phyloP scores from a whole-genome alignment of 2,888 invertebrate species.

The Dolichomitus sp. region DNA sequence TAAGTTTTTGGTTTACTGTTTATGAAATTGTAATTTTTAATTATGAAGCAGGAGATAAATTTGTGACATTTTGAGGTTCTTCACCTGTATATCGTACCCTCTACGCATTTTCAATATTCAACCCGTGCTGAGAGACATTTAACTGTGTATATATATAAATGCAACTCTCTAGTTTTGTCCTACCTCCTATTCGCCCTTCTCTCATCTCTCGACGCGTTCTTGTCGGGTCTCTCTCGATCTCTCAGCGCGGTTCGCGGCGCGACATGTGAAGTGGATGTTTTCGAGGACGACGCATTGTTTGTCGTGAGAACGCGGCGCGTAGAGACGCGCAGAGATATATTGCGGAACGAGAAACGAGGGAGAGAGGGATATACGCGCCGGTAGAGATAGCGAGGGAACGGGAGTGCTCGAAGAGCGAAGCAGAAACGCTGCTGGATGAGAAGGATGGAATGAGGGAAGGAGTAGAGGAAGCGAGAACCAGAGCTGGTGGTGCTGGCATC shows the following conservation, averaged over 20 bases:
- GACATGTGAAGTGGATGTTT: slow-evolving; percentile 81
- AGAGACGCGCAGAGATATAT: slow-evolving; percentile 78
- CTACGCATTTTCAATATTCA: background rate
- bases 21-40: background rate
- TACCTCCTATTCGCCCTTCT: slow-evolving; percentile 48
- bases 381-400: slow-evolving; percentile 58
- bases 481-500: slow-evolving; percentile 75
- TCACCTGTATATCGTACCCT: background rate
- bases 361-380: slow-evolving; percentile 33
- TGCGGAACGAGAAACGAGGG: slow-evolving; percentile 69
- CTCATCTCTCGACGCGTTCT: slow-evolving; percentile 51
- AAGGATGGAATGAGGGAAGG: slow-evolving; percentile 39
- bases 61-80: background rate
- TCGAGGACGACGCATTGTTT: slow-evolving; percentile 82
- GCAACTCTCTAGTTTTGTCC: slow-evolving; percentile 13
- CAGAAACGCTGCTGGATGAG: slow-evolving; percentile 52
- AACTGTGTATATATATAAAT: slow-evolving; percentile 22
- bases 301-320: slow-evolving; percentile 79
- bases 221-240: slow-evolving; percentile 63
- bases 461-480: slow-evolving; percentile 60
- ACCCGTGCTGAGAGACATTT: background rate
- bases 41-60: background rate
- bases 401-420: slow-evolving; percentile 54
- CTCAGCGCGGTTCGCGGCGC: slow-evolving; percentile 66
- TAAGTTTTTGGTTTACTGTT: background rate